Conservation (phyloP, 2,113 vertebrate species). For the Dipodomys spectabilis region DNA sequence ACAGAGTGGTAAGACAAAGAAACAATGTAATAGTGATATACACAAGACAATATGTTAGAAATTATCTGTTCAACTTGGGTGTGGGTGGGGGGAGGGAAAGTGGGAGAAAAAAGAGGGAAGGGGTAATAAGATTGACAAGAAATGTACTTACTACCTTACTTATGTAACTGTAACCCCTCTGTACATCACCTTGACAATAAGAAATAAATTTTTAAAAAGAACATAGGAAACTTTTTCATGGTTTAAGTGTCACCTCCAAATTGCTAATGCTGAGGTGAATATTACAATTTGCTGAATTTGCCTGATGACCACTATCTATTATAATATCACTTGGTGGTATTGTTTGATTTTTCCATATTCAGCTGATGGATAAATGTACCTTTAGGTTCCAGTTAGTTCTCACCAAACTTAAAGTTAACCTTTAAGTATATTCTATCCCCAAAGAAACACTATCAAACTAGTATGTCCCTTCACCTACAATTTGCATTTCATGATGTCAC, state of each 20-base stretch:
- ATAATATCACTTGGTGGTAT: not conserved
- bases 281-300: not conserved
- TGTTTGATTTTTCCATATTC: not conserved
- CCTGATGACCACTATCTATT: not conserved
- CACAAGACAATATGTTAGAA: too few species aligned
- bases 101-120: too few species aligned
- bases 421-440: not conserved
- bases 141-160: too few species aligned
- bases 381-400: not conserved
- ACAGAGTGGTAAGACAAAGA: too few species aligned
- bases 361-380: not conserved
- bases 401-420: conserved; percentile 2
- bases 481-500: not conserved
- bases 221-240: not conserved
- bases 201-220: not conserved
- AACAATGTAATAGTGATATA: too few species aligned
- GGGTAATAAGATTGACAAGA: too few species aligned
- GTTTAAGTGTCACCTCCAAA: conserved; percentile 19
- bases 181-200: too few species aligned
- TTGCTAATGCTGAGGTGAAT: not conserved
- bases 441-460: not conserved
- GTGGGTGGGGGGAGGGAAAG: too few species aligned
- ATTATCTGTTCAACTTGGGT: too few species aligned
- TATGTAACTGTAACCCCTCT: too few species aligned
- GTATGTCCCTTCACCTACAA: not conserved